Evolutionary conservation across 2,888 invertebrate species (phyloP).

Genomic region (Campopleginae sp.): DNA sequence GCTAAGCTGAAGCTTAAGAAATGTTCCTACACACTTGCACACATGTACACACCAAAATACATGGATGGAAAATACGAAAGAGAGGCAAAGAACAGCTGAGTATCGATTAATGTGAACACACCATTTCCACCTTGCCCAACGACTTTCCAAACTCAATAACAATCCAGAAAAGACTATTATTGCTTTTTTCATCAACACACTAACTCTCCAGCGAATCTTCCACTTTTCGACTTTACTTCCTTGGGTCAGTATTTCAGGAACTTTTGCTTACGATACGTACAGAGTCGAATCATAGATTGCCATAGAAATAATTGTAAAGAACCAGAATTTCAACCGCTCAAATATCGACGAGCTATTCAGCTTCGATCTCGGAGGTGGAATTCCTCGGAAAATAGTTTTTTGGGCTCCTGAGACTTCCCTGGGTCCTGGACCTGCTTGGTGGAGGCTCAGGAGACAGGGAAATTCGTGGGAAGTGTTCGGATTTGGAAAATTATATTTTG

Average conservation of each 20-base stretch:
- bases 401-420: neutral
- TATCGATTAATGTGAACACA: constrained; percentile 57
- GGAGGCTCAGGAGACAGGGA: neutral
- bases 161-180: constrained; percentile 33
- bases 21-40: constrained; percentile 53
- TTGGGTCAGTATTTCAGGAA: neutral
- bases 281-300: constrained; percentile 12
- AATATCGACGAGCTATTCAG: constrained; percentile 38
- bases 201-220: neutral
- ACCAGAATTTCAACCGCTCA: constrained; percentile 26
- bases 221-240: neutral
- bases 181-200: constrained; percentile 10
- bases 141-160: constrained; percentile 38
- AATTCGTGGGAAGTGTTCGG: neutral
- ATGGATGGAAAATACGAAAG: constrained; percentile 3
- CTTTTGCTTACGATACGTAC: neutral
- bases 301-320: constrained; percentile 42
- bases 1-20: constrained; percentile 66
- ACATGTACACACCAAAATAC: neutral
- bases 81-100: constrained; percentile 18
- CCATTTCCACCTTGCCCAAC: constrained; percentile 43
- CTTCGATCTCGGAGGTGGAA: constrained; percentile 44
- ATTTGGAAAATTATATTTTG: neutral
- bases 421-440: neutral
- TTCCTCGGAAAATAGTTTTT: neutral